Conservation (phyloP, 2,113 vertebrate genomes). For the Noctilio leporinus region DNA sequence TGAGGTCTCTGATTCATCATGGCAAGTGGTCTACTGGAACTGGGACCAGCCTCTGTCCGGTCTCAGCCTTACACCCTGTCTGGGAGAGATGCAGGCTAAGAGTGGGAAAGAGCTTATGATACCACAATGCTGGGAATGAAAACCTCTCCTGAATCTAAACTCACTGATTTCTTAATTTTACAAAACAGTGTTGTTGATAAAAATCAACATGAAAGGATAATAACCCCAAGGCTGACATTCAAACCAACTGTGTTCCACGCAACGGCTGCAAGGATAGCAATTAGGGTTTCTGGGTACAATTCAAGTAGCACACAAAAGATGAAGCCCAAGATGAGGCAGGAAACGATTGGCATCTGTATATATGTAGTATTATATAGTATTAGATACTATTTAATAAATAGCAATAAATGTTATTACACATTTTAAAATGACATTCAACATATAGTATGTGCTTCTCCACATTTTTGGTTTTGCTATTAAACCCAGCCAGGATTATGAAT, state of each 20-base stretch:
- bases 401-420: neutral
- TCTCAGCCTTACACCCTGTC: neutral
- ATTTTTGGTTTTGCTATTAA: neutral
- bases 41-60: neutral
- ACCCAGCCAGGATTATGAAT: neutral
- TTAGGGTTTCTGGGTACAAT: neutral
- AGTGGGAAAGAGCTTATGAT: neutral
- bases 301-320: neutral
- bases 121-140: neutral
- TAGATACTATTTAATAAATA: neutral
- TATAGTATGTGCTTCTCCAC: neutral
- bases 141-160: neutral
- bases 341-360: neutral
- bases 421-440: neutral
- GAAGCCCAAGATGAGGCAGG: neutral
- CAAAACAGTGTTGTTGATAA: neutral
- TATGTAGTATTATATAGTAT: neutral
- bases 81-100: rapidly evolving
- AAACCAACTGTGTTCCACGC: neutral
- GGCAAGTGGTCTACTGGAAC: neutral
- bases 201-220: neutral
- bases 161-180: neutral
- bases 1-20: neutral
- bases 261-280: too few species aligned
- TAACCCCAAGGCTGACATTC: neutral